Evolutionary conservation across 2,888 invertebrate genomes (phyloP), one percentile per base, ranked within the genome.

Genomic region (Drosophila pseudotalamancana): DNA sequence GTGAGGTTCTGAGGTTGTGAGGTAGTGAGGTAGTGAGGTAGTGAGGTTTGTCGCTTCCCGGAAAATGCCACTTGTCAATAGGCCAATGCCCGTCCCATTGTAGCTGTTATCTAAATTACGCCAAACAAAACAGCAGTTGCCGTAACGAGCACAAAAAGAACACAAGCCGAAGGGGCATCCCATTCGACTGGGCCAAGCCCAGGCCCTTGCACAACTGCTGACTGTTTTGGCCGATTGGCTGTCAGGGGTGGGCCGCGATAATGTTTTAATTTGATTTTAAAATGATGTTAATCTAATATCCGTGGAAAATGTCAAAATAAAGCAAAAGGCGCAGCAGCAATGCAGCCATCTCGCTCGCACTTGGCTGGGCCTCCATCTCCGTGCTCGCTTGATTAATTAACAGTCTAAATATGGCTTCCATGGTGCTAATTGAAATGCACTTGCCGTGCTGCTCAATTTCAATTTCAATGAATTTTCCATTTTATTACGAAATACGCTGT

Each of bases 281-380:
- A 89, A 76, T 61, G 71, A 87, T 88, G 89, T 83, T 89, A 90
- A 89, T 85, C 90, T 89, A 89, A 90, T 90, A 86, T 90, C 90
- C 80, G 87, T 89, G 89, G 89, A 89, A 89, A 89, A 88, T 90
- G 89, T 89, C 89, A 85, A 90, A 89, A 90, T 87, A 89, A 76
- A 80, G 89, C 84, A 70, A 50, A 40, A 56, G 67, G 54, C 34
- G 53, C 74, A 50, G 51, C 48, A 53, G 18, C 50, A 34, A 14
- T 19, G 19, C 6, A 5, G 21, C 55, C 45, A 5, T 51, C 45
- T 27, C 37, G 9, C 60, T 62, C 21, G n/a, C 35, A n/a, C 45
- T 31, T 6, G 18, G 12, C 35, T 4, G 19, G n/a, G 6, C 16
- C 18, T 18, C 27, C n/a, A 34, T 34, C 27, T n/a, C 18, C 6